Evolutionary conservation across 2,113 vertebrate species (phyloP).

Genomic region (Empidonax traillii): DNA sequence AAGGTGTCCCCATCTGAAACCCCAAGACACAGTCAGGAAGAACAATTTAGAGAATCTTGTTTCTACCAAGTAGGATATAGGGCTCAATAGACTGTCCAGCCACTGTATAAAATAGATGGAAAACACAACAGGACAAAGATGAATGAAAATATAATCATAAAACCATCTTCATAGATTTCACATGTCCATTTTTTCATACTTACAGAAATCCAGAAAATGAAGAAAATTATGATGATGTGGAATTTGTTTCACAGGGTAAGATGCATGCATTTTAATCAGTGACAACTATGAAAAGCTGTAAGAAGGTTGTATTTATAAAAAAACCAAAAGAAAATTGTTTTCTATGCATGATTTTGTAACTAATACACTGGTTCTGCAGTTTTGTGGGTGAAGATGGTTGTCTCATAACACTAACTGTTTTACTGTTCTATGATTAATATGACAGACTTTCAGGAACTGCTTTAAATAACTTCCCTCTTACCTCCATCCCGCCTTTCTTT

Average conservation of each 20-base stretch:
- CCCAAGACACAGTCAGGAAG: not conserved
- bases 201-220: conserved; percentile 72
- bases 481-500: not conserved
- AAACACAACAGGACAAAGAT: not conserved
- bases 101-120: not conserved
- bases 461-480: not conserved
- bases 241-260: conserved; percentile 69
- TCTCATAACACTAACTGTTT: not conserved
- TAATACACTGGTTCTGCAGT: not conserved
- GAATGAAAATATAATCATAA: not conserved
- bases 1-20: not conserved
- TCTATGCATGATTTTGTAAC: not conserved
- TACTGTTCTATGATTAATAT: not conserved
- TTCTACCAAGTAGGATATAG: not conserved
- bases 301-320: not conserved
- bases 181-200: conserved; percentile 10
- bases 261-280: not conserved
- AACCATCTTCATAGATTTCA: not conserved
- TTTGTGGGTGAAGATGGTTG: not conserved
- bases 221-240: conserved; percentile 84
- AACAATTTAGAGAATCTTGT: not conserved
- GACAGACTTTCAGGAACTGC: not conserved
- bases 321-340: not conserved
- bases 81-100: not conserved
- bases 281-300: not conserved